Conservation (phyloP, 2,113 vertebrate genomes). For the Charina bottae region DNA sequence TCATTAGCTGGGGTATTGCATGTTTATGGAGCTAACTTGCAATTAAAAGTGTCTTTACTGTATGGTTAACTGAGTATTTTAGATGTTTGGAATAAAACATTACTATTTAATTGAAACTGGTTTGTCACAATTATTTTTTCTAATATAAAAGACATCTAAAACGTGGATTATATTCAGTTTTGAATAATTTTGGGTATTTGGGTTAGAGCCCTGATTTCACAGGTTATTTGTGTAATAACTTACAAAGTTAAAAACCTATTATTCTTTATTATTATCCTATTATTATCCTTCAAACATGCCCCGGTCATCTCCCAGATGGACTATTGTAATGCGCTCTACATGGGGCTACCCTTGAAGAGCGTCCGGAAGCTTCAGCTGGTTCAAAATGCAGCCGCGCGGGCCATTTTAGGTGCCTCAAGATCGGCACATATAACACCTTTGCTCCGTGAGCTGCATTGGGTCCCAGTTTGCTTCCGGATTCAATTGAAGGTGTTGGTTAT, state of each 20-base stretch:
- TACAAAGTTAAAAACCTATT: not conserved
- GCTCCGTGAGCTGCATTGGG: too few relatives aligned
- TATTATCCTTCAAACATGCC: too few relatives aligned
- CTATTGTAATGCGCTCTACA: too few relatives aligned
- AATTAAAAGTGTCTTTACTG: constrained; percentile 78
- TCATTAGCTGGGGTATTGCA: constrained; percentile 79
- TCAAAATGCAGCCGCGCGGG: too few relatives aligned
- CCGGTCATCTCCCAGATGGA: too few relatives aligned
- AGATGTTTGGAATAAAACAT: constrained; percentile 73
- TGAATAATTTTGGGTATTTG: constrained; percentile 24
- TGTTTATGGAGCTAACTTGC: constrained; percentile 80
- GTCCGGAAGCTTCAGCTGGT: too few relatives aligned
- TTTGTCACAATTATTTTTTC: constrained; percentile 63
- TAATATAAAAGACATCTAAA: constrained; percentile 42
- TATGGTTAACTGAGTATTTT: constrained; percentile 75
- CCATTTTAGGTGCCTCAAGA: too few relatives aligned
- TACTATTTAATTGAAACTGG: constrained; percentile 73
- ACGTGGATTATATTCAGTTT: constrained; percentile 27
- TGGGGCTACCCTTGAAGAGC: too few relatives aligned
- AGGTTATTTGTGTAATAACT: not conserved
- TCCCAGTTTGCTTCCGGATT: too few relatives aligned
- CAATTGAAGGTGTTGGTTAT: too few relatives aligned
- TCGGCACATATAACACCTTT: too few relatives aligned
- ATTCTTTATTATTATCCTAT: too few relatives aligned
- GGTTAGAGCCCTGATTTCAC: not conserved